These are phyloP conservation scores for Diphyllodes magnificus DNA, from an alignment of 2,113 vertebrate species.

Conservation along the genomic window DNA sequence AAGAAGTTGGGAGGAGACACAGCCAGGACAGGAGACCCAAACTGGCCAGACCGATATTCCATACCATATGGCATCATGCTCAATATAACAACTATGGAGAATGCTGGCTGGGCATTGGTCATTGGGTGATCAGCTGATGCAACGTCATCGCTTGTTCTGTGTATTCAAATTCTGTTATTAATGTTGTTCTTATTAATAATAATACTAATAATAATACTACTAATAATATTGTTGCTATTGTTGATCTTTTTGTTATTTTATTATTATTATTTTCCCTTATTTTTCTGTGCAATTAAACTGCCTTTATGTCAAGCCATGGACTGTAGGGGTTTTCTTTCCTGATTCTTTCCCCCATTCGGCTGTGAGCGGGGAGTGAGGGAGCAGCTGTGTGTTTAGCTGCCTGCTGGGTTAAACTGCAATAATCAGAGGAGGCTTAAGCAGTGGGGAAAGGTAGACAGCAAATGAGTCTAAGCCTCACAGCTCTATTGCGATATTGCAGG, in stretches of 20 bases:
- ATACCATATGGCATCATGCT: background rate
- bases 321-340: background rate
- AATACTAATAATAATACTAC: background rate
- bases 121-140: background rate
- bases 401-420: background rate
- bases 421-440: background rate
- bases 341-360: background rate
- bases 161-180: background rate
- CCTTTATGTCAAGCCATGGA: background rate
- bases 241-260: background rate
- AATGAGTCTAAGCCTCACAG: background rate
- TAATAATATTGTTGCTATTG: background rate
- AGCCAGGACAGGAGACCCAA: background rate
- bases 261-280: background rate
- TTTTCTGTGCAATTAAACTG: background rate
- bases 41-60: background rate
- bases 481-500: background rate
- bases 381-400: background rate
- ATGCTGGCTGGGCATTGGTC: background rate
- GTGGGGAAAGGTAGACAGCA: background rate
- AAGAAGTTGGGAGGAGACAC: background rate
- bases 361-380: rapidly evolving
- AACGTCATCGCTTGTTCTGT: background rate
- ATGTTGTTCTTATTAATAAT: background rate
- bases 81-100: background rate